Conservation (phyloP, 2,888 invertebrate genomes). For the Cheilosia pagana region DNA sequence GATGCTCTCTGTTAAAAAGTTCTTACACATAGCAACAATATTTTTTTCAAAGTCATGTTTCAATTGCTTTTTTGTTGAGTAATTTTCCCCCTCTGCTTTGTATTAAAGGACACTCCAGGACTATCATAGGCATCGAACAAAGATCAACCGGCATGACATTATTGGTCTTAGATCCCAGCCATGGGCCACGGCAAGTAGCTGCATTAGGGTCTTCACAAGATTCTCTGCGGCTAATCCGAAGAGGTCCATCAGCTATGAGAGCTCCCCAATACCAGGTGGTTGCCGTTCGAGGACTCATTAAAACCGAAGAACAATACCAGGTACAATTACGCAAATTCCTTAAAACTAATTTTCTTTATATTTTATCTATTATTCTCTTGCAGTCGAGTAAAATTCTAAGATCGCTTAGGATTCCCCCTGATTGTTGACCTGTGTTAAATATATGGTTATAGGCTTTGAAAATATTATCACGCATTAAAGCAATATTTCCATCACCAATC, state of each 20-base stretch:
- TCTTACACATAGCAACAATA: too few relatives aligned
- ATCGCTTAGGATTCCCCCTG: constrained; percentile 90
- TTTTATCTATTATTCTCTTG: constrained; percentile 80
- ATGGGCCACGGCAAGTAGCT: constrained; percentile 91
- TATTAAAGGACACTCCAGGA: constrained; percentile 91
- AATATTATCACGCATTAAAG: constrained; percentile 65
- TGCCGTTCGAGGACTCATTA: constrained; percentile 89
- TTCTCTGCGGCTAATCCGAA: constrained; percentile 88
- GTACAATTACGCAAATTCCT: constrained; percentile 81
- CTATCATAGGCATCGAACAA: constrained; percentile 94
- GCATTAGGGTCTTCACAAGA: constrained; percentile 83
- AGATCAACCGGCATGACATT: constrained; percentile 88
- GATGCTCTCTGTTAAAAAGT: too few relatives aligned
- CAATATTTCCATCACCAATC: constrained; percentile 60
- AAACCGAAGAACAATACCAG: constrained; percentile 90
- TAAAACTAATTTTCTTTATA: background rate
- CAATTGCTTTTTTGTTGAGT: too few relatives aligned
- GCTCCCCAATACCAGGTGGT: constrained; percentile 95
- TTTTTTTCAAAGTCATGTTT: too few relatives aligned
- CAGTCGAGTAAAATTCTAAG: constrained; percentile 92
- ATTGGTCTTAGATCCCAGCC: constrained; percentile 93
- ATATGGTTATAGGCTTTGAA: constrained; percentile 45
- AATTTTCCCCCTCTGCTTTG: background rate
- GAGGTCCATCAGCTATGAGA: constrained; percentile 90
- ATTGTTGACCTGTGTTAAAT: constrained; percentile 85